Evolutionary conservation across 2,888 invertebrate species (phyloP), one percentile per base, ranked within the genome.

Genomic region (Aradus depressus): DNA sequence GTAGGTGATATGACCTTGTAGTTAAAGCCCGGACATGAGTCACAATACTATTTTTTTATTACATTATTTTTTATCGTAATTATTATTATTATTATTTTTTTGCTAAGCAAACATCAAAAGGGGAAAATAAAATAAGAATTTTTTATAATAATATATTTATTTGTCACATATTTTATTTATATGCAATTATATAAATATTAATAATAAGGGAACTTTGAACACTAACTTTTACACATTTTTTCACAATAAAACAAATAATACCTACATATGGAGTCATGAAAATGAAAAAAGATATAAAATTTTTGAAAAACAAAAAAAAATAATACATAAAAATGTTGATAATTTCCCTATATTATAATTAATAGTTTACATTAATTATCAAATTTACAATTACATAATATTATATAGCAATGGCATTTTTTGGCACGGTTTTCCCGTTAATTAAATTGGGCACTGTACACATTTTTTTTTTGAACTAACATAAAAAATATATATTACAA

Each of bases 361-460:
- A 21, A 12, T 31, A 10, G 10, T 16, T 12, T 3, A 26, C 14
- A 10, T 28, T 10, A 28, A 28, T 28, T 28, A 28, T 8, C 8
- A 28, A 10, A 8, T 10, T 10, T 10, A 10, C n/a, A 34, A 34
- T 6, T 34, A 34, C 16, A 34, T 14, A 6, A 14, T 34, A 34
- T 14, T 34, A 34, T n/a, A n/a, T 34, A 34, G 4, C 4, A 34
- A 4, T 34, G n/a, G n/a, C 16, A 14, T 31, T 34, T 45, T 47
- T 47, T 47, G 47, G 47, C 47, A 47, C 47, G 3, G 38, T 14
- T 5, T n/a, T 47, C 47, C 47, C 18, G 4, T 10, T 16, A 14
- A n/a, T n/a, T n/a, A n/a, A 2, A 1, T 23, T 18, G 47, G 25
- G 37, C 8, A 23, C 34, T 45, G 26, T 37, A 47, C 47, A 47